Base-by-base conservation (phyloP, 2,888 invertebrate species). In the Linyphia triangularis region DNA sequence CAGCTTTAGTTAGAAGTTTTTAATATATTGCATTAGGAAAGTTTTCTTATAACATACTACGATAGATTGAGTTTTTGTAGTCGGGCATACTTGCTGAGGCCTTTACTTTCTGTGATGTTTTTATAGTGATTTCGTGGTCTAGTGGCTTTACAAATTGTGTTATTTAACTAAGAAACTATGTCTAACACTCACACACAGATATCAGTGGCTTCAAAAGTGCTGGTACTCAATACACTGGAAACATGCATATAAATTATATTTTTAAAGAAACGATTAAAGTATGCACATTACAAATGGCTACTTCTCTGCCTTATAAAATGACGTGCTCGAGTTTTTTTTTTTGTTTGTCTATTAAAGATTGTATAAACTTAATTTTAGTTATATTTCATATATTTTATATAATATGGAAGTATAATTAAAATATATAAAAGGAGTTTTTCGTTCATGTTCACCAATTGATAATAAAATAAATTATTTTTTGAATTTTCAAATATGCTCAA, bases 1-100 rank as follows among this genome's bases (percentile, higher is more conserved):
- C 89, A 89, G 89, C 89, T 89, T 89, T 89, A 89, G 82, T 86
- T 77, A 89, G 89, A 83, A 73, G 70, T 81, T 86, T 89, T 89
- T 89, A 89, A 89, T 89, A 82, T 86, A 89, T 89, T 89, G 85
- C 82, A 77, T 82, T 85, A 81, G 89, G 85, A 89, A 85, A 85
- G 85, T 85, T 85, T 59, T 70, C 81, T 89, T 89, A 84, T 81
- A 73, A 79, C 51, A 51, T 51, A 51, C 51, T 73, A 61, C 24
- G 61, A 77, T 77, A 65, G 6, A 65, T 73, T 70, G 73, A 81
- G 73, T 85, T 61, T 72, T 84, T 63, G 82, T 85, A 77, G 72
- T 85, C 51, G 89, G 89, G 89, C 89, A 89, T 67, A 37, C 81
- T 89, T 85, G 89, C 89, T 89, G 89, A 89, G 89, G 89, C 65